These are phyloP conservation scores for Chaetorhynchus papuensis DNA, from an alignment of 2,113 vertebrate genomes.

Conservation along the genomic window DNA sequence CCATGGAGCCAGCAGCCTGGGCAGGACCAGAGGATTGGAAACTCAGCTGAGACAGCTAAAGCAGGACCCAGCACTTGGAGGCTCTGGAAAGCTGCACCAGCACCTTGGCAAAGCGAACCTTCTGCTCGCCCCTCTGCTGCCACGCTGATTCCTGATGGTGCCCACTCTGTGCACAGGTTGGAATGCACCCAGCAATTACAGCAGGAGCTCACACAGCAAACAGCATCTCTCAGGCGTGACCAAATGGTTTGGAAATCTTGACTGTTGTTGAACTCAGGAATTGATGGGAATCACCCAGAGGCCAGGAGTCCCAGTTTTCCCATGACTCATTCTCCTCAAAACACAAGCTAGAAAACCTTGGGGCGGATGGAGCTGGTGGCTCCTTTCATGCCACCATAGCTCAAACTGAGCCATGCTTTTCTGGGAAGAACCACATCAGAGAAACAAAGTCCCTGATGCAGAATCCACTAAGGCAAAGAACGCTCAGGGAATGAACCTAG, in stretches of 20 bases:
- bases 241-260: not conserved
- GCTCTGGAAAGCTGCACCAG: not conserved
- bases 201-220: not conserved
- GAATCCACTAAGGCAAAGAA: not conserved
- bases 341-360: not conserved
- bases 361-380: not conserved
- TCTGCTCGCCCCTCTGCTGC: rapidly evolving
- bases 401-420: not conserved
- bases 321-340: not conserved
- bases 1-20: not conserved
- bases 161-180: not conserved
- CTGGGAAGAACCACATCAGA: not conserved
- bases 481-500: not conserved
- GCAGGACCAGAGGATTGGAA: not conserved
- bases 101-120: not conserved
- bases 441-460: not conserved
- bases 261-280: not conserved
- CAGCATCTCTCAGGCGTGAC: not conserved
- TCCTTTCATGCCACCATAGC: not conserved
- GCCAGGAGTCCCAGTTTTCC: not conserved
- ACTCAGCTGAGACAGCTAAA: not conserved
- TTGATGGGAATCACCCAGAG: not conserved
- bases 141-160: rapidly evolving
- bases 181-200: not conserved
- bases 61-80: not conserved